Percentiles rank a stretch among this genome's conserved stretches.
These are phyloP conservation scores for Microplitis demolitor DNA, from an alignment of 1,140 invertebrate genomes.

Conservation along the genomic window DNA sequence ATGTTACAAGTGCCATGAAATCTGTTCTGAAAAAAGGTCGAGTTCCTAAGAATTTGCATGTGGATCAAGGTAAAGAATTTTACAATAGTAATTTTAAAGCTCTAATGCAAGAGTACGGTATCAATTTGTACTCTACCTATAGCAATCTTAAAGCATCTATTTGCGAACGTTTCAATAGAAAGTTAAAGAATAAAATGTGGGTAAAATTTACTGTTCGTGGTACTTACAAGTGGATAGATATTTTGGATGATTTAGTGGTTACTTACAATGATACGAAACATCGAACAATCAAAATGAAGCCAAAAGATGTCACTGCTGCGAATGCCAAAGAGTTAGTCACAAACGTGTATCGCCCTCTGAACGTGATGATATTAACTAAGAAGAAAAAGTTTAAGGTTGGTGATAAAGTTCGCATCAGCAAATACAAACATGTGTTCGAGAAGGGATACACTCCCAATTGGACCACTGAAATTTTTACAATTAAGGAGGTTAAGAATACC, in stretches of 20 bases:
- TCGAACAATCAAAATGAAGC: background rate
- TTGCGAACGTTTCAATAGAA: no score
- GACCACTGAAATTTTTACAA: background rate
- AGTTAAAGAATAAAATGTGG: no score
- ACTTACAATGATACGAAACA: background rate
- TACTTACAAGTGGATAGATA: background rate
- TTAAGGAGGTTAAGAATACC: background rate
- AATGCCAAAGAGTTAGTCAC: no score
- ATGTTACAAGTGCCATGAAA: background rate
- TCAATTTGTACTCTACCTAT: no score
- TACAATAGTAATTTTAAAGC: no score
- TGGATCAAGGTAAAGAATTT: constrained; percentile 23
- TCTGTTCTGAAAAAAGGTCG: background rate
- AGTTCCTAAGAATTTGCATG: background rate
- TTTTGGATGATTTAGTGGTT: background rate
- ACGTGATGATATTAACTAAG: no score
- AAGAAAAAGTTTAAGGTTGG: background rate
- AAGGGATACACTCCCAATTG: background rate
- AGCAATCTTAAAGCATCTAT: no score
- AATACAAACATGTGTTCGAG: no score
- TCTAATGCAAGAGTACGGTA: no score
- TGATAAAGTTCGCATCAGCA: background rate
- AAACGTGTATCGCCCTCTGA: no score
- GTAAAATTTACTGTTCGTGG: no score
- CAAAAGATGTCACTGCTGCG: background rate